Evolutionary conservation across 2,888 invertebrate species (phyloP), one percentile per base, ranked within the genome.

Genomic region (Athalia circularis): DNA sequence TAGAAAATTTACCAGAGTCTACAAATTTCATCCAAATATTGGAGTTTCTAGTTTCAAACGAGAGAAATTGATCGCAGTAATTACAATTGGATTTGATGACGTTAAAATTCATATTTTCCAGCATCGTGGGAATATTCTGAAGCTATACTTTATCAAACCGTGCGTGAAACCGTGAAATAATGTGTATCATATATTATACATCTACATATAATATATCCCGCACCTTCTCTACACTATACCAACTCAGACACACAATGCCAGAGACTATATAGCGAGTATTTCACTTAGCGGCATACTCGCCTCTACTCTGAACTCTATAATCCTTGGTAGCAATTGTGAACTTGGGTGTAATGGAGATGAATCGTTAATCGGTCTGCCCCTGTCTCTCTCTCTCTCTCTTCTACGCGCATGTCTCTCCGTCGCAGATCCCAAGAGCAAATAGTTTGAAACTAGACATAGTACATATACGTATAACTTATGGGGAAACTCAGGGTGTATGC

Each of bases 301-400:
- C 72, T 72, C 57, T 72, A 15, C 72, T 72, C 72, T 57, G 47
- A 72, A 57, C 72, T 72, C 72, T 72, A 72, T 72, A 72, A 72
- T 72, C 72, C 72, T 72, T 72, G 72, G 72, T 72, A 72, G 72
- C 72, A 72, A 72, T 72, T 72, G 72, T 72, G 72, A 72, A 72
- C 72, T 72, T 59, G 72, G 72, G 72, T 59, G 72, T 72, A 72
- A 72, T 72, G 72, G 72, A 72, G 72, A 72, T 59, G 72, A 72
- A 72, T 72, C 72, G 72, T 72, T 72, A 72, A 72, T 72, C 72
- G 72, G 50, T 62, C 62, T 75, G 15, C 62, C 48, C 15, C 75
- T 13, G 6, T 62, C 62, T 75, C 62, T 5, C 50, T 62, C 74
- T 15, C 57, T 70, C 70, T 52, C 50, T 54, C 54, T n/a, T 29